phyloP scores from a whole-genome alignment of 2,888 invertebrate genomes.

The Terebella lapidaria region DNA sequence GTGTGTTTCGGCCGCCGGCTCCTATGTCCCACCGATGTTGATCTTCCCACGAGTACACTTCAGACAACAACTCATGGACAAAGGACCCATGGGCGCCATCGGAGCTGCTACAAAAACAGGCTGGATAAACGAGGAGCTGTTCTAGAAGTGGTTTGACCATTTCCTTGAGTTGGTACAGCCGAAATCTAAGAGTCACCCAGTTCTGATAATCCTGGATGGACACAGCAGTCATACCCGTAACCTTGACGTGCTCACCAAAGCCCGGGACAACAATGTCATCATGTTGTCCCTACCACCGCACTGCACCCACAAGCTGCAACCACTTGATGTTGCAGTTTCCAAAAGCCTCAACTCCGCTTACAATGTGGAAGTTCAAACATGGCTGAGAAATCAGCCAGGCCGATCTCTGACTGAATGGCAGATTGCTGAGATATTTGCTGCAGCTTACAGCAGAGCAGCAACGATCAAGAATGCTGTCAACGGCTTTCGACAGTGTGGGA shows the following conservation, averaged over 20 bases:
- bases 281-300: constrained; percentile 51
- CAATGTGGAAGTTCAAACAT: no score
- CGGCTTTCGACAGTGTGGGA: no score
- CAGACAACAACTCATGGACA: neutral
- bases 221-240: no score
- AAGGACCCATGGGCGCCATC: neutral
- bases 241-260: no score
- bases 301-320: constrained; percentile 52
- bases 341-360: no score
- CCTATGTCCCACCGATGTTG: constrained; percentile 10
- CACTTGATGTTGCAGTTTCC: constrained; percentile 49
- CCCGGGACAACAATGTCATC: no score
- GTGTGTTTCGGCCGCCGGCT: constrained; percentile 6
- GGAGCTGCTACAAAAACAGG: constrained; percentile 9
- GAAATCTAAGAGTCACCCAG: constrained; percentile 41
- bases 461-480: no score
- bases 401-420: no score
- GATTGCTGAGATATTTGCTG: no score
- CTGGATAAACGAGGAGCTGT: constrained; percentile 24
- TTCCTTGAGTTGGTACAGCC: constrained; percentile 30
- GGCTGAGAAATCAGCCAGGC: no score
- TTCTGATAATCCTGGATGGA: constrained; percentile 49
- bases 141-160: constrained; percentile 25
- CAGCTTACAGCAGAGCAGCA: no score
- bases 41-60: constrained; percentile 14